Evolutionary conservation across 2,113 vertebrate genomes (phyloP).

Genomic region (Neotoma lepida): DNA sequence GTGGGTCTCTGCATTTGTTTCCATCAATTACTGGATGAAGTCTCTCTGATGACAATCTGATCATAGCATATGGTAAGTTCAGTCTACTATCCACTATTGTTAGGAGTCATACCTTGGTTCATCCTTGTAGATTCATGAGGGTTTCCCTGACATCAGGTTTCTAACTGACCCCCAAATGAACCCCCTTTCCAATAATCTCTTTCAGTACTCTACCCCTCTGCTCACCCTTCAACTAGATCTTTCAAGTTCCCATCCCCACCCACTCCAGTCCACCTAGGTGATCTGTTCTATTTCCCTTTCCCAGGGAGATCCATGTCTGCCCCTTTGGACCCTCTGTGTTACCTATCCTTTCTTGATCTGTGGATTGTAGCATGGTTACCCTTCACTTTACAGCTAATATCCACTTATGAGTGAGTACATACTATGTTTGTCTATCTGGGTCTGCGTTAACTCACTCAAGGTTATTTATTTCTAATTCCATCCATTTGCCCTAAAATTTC

Average conservation of each 20-base stretch:
- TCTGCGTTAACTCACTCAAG: not conserved
- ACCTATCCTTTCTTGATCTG: not conserved
- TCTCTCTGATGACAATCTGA: not conserved
- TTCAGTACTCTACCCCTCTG: fast-evolving
- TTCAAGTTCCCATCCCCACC: not conserved
- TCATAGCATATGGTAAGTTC: not conserved
- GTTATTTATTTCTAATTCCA: not conserved
- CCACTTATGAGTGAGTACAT: not conserved
- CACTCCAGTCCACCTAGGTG: not conserved
- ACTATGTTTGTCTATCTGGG: not conserved
- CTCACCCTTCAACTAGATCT: not conserved
- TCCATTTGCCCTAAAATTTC: not conserved
- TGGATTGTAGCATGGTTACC: not conserved
- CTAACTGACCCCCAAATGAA: not conserved
- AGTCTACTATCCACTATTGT: not conserved
- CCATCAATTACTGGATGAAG: not conserved
- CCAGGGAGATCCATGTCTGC: not conserved
- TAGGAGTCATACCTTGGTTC: not conserved
- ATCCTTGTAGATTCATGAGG: not conserved
- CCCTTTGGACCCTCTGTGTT: not conserved
- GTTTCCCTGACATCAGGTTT: not conserved
- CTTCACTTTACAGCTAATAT: not conserved
- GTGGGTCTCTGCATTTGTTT: not conserved
- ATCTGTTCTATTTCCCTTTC: not conserved
- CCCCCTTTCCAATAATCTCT: not conserved